phyloP scores from a whole-genome alignment of 2,888 invertebrate species.

The Yponomeuta cagnagella region DNA sequence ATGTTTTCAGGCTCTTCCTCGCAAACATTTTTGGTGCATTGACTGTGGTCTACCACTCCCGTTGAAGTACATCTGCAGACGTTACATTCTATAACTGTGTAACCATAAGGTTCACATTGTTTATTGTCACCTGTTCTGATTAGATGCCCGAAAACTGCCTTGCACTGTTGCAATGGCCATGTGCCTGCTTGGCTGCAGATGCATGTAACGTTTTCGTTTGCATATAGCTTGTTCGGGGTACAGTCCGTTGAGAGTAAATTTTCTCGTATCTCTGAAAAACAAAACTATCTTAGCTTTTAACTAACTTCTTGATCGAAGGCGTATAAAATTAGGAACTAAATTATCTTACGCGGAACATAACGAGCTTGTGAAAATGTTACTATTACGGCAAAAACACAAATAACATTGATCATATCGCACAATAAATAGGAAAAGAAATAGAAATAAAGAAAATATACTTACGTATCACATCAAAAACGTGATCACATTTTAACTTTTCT shows the following conservation, averaged over 20 bases:
- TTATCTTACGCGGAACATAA: background rate
- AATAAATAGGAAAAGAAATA: background rate
- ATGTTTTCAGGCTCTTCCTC: conserved; percentile 17
- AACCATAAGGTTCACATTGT: conserved; percentile 40
- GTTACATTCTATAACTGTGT: conserved; percentile 44
- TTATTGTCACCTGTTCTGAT: conserved; percentile 18
- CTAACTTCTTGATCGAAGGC: too few relatives aligned
- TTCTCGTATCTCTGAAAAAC: background rate
- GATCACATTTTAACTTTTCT: background rate
- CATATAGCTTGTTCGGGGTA: conserved; percentile 37
- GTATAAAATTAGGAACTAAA: background rate
- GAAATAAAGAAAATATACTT: background rate
- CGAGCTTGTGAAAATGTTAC: background rate
- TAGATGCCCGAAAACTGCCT: conserved; percentile 29
- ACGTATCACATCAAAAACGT: background rate
- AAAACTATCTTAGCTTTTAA: too few relatives aligned
- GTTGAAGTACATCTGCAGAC: conserved; percentile 43
- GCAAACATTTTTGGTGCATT: conserved; percentile 50
- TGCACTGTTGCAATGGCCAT: conserved; percentile 46
- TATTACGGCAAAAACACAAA: background rate
- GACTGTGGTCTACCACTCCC: conserved; percentile 35
- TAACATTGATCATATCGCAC: background rate
- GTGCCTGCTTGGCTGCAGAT: conserved; percentile 39
- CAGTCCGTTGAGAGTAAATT: conserved; percentile 25
- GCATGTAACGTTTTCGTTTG: conserved; percentile 34